phyloP scores from a whole-genome alignment of 2,797 vertebrate genomes.

The Arctocebus calabarensis region DNA sequence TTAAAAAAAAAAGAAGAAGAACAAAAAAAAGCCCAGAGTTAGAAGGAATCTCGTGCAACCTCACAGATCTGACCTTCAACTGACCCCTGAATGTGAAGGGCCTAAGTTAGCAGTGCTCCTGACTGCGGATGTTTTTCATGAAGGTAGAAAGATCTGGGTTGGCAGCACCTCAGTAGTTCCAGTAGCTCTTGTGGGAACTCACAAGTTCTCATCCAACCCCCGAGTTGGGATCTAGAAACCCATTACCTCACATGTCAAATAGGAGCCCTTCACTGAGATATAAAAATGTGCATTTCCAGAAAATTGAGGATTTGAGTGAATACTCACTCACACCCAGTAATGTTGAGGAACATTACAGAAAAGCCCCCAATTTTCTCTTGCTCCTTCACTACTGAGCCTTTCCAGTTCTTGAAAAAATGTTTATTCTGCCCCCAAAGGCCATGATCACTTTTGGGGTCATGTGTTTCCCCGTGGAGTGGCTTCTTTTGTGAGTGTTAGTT shows the following conservation, averaged over 20 bases:
- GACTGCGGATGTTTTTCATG: slow-evolving; percentile 32
- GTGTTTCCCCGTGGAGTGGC: slow-evolving; percentile 61
- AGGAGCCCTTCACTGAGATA: neutral
- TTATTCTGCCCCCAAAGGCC: neutral
- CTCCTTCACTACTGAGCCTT: slow-evolving; percentile 1
- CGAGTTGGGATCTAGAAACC: neutral
- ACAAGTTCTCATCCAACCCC: neutral
- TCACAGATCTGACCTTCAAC: neutral
- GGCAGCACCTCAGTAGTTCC: neutral
- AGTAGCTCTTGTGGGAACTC: neutral
- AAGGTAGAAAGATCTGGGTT: neutral
- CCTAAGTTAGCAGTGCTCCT: neutral
- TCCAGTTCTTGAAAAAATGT: neutral
- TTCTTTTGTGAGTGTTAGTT: slow-evolving; percentile 65
- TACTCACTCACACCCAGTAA: neutral
- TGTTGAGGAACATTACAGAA: slow-evolving; percentile 4
- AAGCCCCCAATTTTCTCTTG: neutral
- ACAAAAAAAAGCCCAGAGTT: neutral
- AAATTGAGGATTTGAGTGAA: neutral
- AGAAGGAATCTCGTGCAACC: neutral
- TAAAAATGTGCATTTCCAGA: neutral
- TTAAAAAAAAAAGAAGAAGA: neutral
- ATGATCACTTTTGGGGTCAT: slow-evolving; percentile 4
- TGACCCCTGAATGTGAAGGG: neutral
- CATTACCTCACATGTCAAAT: neutral